Evolutionary conservation across 2,888 invertebrate genomes (phyloP), one percentile per base, ranked within the genome.

Genomic region (Podabrus alpinus): DNA sequence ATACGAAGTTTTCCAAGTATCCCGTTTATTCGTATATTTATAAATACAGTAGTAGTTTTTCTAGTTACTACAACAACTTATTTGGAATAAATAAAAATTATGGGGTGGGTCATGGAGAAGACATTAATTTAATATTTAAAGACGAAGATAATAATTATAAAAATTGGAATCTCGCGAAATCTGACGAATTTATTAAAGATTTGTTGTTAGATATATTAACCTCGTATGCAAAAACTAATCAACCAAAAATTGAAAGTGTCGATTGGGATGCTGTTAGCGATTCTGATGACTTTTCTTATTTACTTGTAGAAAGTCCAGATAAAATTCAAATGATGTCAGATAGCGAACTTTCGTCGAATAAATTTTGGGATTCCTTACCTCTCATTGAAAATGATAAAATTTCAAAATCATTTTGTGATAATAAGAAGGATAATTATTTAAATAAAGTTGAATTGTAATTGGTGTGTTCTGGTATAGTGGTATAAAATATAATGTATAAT

Each of bases 11-110:
- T 66, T 89, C 89, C 2, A 86, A 88, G 11, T 89, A 89, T 78
- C 91, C 92, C 0, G 89, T 91, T 1, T 91, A 90, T 85, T 86
- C 90, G 68, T 92, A 92, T 83, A 62, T 69, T 13, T 69, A 69
- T 19, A 29, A 59, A 13, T 69, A 62, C n/a, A 24, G 3, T 10
- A 29, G 24, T 19, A 64, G 62, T 15, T 64, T 64, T 3, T 19
- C 21, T 19, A 19, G 7, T 19, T 7, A 17, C 21, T 16, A 10
- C 19, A n/a, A 64, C 19, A 64, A 64, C 4, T n/a, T 15, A 15
- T n/a, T 45, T n/a, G 45, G 19, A 16, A 60, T 16, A 69, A 59
- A 13, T 11, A 59, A 69, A 17, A 13, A 15, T 10, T 60, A 60
- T 15, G 69, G 69, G 1, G 60, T 69, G n/a, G 21, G 59, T 59